phyloP scores from a whole-genome alignment of 2,888 invertebrate species.

The Pasiphila rectangulata region DNA sequence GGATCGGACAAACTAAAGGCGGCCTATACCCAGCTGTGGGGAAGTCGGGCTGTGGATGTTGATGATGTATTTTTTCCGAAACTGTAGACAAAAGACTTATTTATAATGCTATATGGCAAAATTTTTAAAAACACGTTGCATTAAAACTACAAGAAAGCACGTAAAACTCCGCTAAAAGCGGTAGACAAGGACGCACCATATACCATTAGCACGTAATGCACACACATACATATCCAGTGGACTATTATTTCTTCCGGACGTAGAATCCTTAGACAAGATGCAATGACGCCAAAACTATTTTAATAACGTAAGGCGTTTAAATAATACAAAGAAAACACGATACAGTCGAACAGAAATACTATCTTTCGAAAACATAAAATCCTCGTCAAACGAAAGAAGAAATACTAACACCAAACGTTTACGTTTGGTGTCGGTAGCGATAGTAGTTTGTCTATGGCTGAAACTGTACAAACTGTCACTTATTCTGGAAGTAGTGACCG shows the following conservation, averaged over 20 bases:
- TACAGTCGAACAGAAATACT: too few relatives aligned
- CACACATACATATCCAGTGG: constrained; percentile 30
- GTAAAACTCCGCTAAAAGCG: constrained; percentile 27
- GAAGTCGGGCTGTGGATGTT: too few relatives aligned
- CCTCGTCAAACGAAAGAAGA: too few relatives aligned
- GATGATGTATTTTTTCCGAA: too few relatives aligned
- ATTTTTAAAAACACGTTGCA: too few relatives aligned
- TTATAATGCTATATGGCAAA: too few relatives aligned
- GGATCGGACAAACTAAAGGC: too few relatives aligned
- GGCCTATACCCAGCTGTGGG: too few relatives aligned
- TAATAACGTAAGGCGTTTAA: neutral
- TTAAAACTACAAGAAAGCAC: constrained; percentile 22
- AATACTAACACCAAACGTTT: too few relatives aligned
- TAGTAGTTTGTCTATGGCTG: constrained; percentile 2
- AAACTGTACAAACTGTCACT: constrained; percentile 12
- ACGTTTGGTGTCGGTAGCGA: too few relatives aligned
- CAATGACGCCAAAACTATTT: neutral
- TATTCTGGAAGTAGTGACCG: constrained; percentile 25
- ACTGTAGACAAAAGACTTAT: too few relatives aligned
- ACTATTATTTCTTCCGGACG: constrained; percentile 15
- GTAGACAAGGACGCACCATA: constrained; percentile 29
- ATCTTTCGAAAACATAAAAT: constrained; percentile 8
- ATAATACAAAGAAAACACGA: too few relatives aligned
- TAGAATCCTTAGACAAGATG: neutral
- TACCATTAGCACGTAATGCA: constrained; percentile 30